phyloP scores from a whole-genome alignment of 2,888 invertebrate species.

The Tinea pellionella region DNA sequence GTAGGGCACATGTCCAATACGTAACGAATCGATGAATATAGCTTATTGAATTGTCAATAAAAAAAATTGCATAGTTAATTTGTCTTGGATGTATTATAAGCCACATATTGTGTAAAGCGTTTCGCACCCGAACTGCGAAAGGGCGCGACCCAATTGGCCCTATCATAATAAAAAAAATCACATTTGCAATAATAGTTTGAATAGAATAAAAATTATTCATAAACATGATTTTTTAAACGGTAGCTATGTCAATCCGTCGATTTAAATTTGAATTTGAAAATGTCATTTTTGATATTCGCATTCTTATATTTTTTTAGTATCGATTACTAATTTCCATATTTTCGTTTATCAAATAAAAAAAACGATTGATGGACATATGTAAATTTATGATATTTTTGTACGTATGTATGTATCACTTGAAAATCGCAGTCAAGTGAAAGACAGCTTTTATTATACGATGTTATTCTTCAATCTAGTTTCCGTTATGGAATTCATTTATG shows the following conservation, averaged over 20 bases:
- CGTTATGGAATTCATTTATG: constrained; percentile 30
- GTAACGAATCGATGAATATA: constrained; percentile 52
- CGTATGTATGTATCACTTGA: neutral
- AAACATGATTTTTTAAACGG: constrained; percentile 42
- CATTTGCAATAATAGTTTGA: constrained; percentile 37
- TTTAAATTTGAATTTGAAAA: constrained; percentile 46
- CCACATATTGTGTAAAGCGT: constrained; percentile 41
- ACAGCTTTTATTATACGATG: constrained; percentile 28
- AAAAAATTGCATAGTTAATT: constrained; percentile 59
- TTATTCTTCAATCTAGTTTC: constrained; percentile 62
- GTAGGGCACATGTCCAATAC: constrained; percentile 47
- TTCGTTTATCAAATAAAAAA: constrained; percentile 23
- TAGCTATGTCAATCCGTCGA: constrained; percentile 46
- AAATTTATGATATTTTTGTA: constrained; percentile 32
- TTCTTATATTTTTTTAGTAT: constrained; percentile 29
- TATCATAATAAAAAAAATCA: constrained; percentile 19
- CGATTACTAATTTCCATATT: constrained; percentile 55
- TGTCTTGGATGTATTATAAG: constrained; percentile 60
- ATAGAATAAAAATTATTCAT: constrained; percentile 48
- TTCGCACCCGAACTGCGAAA: constrained; percentile 15
- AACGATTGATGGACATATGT: constrained; percentile 55
- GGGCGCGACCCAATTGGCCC: constrained; percentile 63
- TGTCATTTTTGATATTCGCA: constrained; percentile 29
- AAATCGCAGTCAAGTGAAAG: constrained; percentile 29
- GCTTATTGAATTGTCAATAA: constrained; percentile 52